These are phyloP conservation scores for Pogonus chalceus DNA, from an alignment of 1,140 invertebrate genomes.

Conservation along the genomic window DNA sequence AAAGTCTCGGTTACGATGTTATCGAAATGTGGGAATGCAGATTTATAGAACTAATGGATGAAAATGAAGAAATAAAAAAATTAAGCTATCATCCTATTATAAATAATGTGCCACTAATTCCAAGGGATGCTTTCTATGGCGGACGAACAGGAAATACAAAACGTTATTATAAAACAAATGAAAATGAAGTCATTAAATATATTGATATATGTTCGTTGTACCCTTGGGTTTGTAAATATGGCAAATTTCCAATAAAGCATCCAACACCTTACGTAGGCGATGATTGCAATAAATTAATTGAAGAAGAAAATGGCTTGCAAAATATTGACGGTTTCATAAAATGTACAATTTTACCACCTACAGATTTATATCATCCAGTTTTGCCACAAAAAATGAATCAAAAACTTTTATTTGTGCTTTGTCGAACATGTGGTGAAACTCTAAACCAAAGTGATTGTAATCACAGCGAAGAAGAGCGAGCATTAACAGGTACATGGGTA, in stretches of 20 bases:
- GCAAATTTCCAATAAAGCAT: conserved; percentile 30
- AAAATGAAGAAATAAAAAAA: conserved; percentile 2
- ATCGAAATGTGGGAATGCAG: conserved; percentile 13
- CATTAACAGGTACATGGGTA: conserved; percentile 32
- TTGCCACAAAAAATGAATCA: conserved; percentile 22
- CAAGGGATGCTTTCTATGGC: conserved; percentile 27
- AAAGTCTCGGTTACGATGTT: conserved; percentile 10
- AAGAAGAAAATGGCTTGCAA: conserved; percentile 3
- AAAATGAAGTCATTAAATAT: conserved; percentile 30
- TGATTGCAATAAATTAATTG: conserved; percentile 6
- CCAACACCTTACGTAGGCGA: conserved; percentile 19
- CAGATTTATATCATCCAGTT: conserved; percentile 27
- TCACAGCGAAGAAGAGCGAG: conserved; percentile 26
- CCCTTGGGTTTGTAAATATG: conserved; percentile 27
- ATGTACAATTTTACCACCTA: conserved; percentile 28
- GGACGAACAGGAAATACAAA: conserved; percentile 29
- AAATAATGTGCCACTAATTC: conserved; percentile 7
- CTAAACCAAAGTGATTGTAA: conserved; percentile 12
- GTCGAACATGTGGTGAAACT: conserved; percentile 20
- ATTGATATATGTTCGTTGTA: conserved; percentile 32
- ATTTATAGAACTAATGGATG: not conserved
- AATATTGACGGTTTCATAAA: conserved; percentile 22
- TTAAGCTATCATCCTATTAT: not conserved
- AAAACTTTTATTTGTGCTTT: conserved; percentile 29
- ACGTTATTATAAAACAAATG: conserved; percentile 20